These are phyloP conservation scores for Epinotia demarniana DNA, from an alignment of 2,888 invertebrate genomes.

Conservation along the genomic window DNA sequence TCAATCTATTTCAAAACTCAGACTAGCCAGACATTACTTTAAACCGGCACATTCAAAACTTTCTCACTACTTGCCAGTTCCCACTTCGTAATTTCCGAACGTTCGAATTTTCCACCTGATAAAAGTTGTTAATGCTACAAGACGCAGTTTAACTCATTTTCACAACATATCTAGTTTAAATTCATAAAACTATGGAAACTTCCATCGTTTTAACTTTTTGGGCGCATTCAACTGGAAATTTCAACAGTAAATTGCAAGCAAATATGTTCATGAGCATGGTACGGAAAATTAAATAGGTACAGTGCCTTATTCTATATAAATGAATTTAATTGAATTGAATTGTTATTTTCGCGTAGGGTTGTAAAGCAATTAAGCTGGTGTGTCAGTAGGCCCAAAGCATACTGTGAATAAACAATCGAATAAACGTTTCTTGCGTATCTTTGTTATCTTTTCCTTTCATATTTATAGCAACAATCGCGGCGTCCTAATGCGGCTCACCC, in stretches of 20 bases:
- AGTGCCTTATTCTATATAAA: no score
- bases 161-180: slow-evolving; percentile 16
- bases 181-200: slow-evolving; percentile 22
- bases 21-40: neutral
- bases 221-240: slow-evolving; percentile 1
- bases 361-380: no score
- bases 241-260: slow-evolving; percentile 8
- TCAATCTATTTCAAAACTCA: no score
- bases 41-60: neutral
- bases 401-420: no score
- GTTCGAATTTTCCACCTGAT: neutral
- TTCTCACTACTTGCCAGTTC: neutral
- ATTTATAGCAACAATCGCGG: no score
- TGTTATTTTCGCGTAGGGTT: no score
- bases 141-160: slow-evolving; percentile 13
- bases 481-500: no score
- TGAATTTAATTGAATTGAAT: no score
- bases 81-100: neutral
- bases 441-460: no score
- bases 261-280: neutral
- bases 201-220: slow-evolving; percentile 11
- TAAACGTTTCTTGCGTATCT: no score
- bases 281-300: neutral
- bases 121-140: slow-evolving; percentile 8
- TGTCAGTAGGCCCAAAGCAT: no score